These are phyloP conservation scores for Apodemia zela DNA, from an alignment of 2,888 invertebrate genomes.

Conservation along the genomic window DNA sequence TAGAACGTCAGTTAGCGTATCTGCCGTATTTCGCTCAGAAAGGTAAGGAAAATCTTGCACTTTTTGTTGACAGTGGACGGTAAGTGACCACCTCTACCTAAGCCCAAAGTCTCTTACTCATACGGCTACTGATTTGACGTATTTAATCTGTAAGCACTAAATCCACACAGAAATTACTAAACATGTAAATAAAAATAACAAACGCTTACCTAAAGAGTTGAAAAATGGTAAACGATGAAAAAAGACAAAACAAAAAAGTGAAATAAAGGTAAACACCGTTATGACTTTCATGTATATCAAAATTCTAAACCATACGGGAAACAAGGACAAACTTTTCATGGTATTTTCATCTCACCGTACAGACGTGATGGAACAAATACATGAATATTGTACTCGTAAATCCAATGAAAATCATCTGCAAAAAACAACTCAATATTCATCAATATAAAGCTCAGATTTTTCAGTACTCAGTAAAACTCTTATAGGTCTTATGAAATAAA, in stretches of 20 bases:
- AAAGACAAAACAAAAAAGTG: conserved; percentile 26
- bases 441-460: conserved; percentile 58
- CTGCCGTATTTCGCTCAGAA: too few species aligned
- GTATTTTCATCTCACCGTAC: conserved; percentile 69
- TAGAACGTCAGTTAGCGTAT: too few species aligned
- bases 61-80: too few species aligned
- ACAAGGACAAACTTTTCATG: conserved; percentile 66
- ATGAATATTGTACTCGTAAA: conserved; percentile 75
- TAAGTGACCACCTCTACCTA: too few species aligned
- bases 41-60: too few species aligned
- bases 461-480: conserved; percentile 53
- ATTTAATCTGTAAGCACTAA: too few species aligned
- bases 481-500: conserved; percentile 72
- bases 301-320: conserved; percentile 49
- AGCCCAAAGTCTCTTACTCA: too few species aligned
- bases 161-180: too few species aligned
- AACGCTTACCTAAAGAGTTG: conserved; percentile 15
- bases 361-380: conserved; percentile 75
- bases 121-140: too few species aligned
- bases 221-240: conserved; percentile 23
- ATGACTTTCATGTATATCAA: conserved; percentile 62
- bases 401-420: conserved; percentile 50
- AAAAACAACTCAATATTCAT: conserved; percentile 55
- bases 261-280: conserved; percentile 31
- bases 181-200: background rate